These are phyloP conservation scores for Bombyx huttoni DNA, from an alignment of 2,888 invertebrate genomes.

Conservation along the genomic window DNA sequence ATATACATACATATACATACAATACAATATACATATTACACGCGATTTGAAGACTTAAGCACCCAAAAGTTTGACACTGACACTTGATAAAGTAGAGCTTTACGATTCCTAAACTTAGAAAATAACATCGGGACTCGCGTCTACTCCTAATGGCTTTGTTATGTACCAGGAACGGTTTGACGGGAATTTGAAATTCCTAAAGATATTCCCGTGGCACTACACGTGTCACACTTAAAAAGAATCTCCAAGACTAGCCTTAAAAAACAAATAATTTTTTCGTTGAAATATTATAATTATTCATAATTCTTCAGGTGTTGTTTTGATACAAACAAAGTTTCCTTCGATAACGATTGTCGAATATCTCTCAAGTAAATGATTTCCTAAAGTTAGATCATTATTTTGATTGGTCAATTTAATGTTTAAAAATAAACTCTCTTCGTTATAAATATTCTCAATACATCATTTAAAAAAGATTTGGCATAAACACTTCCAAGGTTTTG, in stretches of 20 bases:
- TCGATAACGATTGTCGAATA: conserved; percentile 35
- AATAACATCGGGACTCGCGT: conserved; percentile 42
- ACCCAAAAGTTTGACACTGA: conserved; percentile 19
- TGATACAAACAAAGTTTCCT: conserved; percentile 26
- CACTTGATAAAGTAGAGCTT: conserved; percentile 15
- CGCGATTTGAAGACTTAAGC: conserved; percentile 7
- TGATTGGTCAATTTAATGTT: conserved; percentile 17
- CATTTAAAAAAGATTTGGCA: background rate
- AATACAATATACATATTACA: background rate
- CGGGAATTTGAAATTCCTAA: conserved; percentile 37
- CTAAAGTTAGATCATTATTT: conserved; percentile 31
- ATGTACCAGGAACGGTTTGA: conserved; percentile 45
- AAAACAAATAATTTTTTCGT: conserved; percentile 7
- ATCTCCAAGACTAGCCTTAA: conserved; percentile 1
- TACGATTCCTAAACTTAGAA: conserved; percentile 39
- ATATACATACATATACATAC: conserved; percentile 3
- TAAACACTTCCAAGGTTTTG: background rate
- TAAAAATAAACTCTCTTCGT: conserved; percentile 8
- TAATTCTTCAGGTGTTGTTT: conserved; percentile 20
- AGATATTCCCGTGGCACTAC: conserved; percentile 39
- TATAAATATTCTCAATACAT: background rate
- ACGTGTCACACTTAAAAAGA: conserved; percentile 23
- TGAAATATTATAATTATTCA: conserved; percentile 17
- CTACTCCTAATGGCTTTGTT: conserved; percentile 56
- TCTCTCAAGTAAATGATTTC: conserved; percentile 32